Evolutionary conservation across 2,888 invertebrate genomes (phyloP), one percentile per base, ranked within the genome.

Genomic region (Tipula helvola): DNA sequence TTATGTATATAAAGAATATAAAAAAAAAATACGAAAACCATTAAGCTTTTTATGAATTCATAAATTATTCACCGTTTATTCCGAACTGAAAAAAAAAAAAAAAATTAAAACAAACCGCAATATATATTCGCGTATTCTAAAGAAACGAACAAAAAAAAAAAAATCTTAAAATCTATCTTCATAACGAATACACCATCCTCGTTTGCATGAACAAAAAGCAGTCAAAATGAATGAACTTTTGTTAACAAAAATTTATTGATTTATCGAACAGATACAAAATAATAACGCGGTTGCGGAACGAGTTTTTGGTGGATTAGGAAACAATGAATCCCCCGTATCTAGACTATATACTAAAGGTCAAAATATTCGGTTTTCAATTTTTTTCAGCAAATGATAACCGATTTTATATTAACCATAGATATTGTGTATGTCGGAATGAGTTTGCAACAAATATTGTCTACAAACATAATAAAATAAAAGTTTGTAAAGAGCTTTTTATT

Each of bases 21-120:
- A 28, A 18, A n/a, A n/a, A 71, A 28, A 71, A 10, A 71, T 4
- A 52, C 52, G 52, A 71, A 71, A 71, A 71, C 18, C 71, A 71
- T 71, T 71, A 71, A 71, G 71, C 71, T 71, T 71, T 71, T 71
- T 71, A 71, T 71, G 71, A 71, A 71, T 71, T 71, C 71, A 71
- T 71, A 71, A 71, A 71, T 71, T 71, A 71, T 71, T 71, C 71
- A 71, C 71, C 71, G 71, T 71, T 71, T 71, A 18, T 71, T 28
- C 28, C 8, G 71, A 71, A 71, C 71, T 28, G 28, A 71, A 28
- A 71, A 71, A 28, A 28, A 71, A 71, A 28, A 28, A 28, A 71
- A 71, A 28, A 71, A 71, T 10, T 71, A 28, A 71, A 71, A 71
- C 71, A 71, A 71, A 71, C 71, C 71, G 71, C 71, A 71, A 71